Conservation (phyloP, 2,113 vertebrate genomes). For the Pholis gunnellus region DNA sequence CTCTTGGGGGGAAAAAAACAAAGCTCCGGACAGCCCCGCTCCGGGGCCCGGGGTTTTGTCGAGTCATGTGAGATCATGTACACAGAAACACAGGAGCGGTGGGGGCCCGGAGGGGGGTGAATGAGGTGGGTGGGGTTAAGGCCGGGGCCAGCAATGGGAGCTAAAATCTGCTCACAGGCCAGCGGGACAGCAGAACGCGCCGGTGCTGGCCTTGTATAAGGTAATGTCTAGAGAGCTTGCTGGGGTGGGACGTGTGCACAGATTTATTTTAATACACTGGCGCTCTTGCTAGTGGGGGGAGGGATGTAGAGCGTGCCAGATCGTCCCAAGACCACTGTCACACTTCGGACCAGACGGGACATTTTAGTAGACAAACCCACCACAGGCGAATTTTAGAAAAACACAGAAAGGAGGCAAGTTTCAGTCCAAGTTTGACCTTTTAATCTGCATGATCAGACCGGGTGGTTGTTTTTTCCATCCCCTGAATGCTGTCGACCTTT, state of each 20-base stretch:
- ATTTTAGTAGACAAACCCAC: conserved; percentile 64
- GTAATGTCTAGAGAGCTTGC: conserved; percentile 93
- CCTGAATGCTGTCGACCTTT: conserved; percentile 24
- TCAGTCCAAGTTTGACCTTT: conserved; percentile 55
- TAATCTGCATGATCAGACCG: conserved; percentile 70
- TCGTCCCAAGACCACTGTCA: conserved; percentile 65
- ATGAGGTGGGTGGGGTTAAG: conserved; percentile 76
- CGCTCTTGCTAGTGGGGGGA: conserved; percentile 70
- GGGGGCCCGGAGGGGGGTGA: conserved; percentile 53
- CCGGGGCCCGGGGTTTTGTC: conserved; percentile 90
- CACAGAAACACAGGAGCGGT: conserved; percentile 87
- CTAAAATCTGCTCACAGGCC: conserved; percentile 85
- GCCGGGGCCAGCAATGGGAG: conserved; percentile 57
- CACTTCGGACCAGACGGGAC: conserved; percentile 66
- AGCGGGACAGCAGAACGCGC: conserved; percentile 87
- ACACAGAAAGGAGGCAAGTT: conserved; percentile 77
- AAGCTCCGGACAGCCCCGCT: conserved; percentile 87
- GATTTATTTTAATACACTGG: conserved; percentile 88
- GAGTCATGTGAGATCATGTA: conserved; percentile 99
- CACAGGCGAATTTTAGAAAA: conserved; percentile 38
- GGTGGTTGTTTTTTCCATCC: conserved; percentile 36
- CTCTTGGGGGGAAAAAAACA: conserved; percentile 82
- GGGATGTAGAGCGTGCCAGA: conserved; percentile 53
- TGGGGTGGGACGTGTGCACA: conserved; percentile 85
- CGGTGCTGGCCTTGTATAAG: conserved; percentile 93